Evolutionary conservation across 2,888 invertebrate genomes (phyloP), one percentile per base, ranked within the genome.

Genomic region (Sicus ferrugineus): DNA sequence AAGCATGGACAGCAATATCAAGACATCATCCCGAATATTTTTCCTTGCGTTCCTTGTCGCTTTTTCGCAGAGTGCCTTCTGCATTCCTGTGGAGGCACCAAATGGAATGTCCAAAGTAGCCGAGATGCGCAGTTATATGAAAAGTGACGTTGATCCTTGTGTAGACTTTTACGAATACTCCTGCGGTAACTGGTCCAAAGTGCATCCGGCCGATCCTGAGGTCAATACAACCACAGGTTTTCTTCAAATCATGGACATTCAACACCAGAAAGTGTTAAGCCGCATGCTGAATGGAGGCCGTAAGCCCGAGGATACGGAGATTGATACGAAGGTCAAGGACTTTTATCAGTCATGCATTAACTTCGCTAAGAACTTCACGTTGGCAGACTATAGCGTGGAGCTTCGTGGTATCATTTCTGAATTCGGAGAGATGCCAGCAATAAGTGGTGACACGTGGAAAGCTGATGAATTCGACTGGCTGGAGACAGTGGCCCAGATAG

Each of bases 311-410:
- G 80, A 79, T 26, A 78, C 75, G 0, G 72, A 65, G 0, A 78
- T 78, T 31, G 85, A 81, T 38, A 73, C 65, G 16, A 75, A 77
- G 50, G 78, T 83, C 2, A 81, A 80, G 42, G 74, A 77, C 62
- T 84, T 82, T 31, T 84, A 78, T 67, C 75, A 76, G 14, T 84
- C 85, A 2, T 83, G 83, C 61, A 70, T 71, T 30, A 21, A 19
- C n/a, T 21, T 2, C 3, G 16, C n/a, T n/a, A n/a, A n/a, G n/a
- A n/a, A n/a, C n/a, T n/a, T n/a, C n/a, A n/a, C n/a, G n/a, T n/a
- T n/a, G n/a, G n/a, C 11, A 11, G 65, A 28, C 2, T 67, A 67
- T 9, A 48, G 48, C 2, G 31, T 30, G 14, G 21, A 67, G 11
- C 26, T 81, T 3, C 70, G 46, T 52, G 26, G 48, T 5, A 16